Base-by-base conservation (phyloP, 2,888 invertebrate genomes). In the Ferrisia virgata region DNA sequence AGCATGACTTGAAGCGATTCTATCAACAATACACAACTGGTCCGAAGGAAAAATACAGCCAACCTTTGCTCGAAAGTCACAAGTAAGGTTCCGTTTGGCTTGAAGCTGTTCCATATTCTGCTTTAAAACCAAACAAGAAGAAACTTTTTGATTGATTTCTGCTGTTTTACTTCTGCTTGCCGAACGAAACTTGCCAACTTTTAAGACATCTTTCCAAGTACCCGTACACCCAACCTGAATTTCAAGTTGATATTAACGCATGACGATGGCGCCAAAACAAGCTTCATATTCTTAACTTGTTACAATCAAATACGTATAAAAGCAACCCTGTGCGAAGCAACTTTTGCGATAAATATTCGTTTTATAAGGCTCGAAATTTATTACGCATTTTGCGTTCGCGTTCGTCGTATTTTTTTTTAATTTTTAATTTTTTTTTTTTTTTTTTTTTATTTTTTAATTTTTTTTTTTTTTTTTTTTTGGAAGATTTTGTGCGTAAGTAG, bases 51-150 rank as follows among this genome's bases (percentile, higher is more conserved):
- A 80, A 80, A 64, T 80, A 78, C 22, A 58, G 33, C 18, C 64
- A 69, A 13, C 79, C 84, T 15, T 22, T 84, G 33, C 80, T 84
- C 31, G 84, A 84, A 69, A 84, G 84, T 64, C 84, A 84, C 40
- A 31, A 69, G 84, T 84, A 78, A 18, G 84, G 18, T 18, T 43
- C 47, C 8, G 47, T 47, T 81, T 53, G 53, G 6, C 13, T 72
- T 22, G 6, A 64, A 64, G 31, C 15, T 53, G 4, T 8, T 6
- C 8, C 13, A 28, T 64, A 1, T 28, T 64, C 9, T 64, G 11
- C 11, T n/a, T n/a, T n/a, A n/a, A n/a, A n/a, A 64, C 3, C 13
- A 64, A 64, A 8, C 58, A 22, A 64, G 2, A 0, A 1, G 2
- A 64, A 64, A 64, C 58, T 64, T 64, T 47, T 64, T 64, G 58